phyloP scores from a whole-genome alignment of 2,113 vertebrate genomes.

The Oplegnathus fasciatus region DNA sequence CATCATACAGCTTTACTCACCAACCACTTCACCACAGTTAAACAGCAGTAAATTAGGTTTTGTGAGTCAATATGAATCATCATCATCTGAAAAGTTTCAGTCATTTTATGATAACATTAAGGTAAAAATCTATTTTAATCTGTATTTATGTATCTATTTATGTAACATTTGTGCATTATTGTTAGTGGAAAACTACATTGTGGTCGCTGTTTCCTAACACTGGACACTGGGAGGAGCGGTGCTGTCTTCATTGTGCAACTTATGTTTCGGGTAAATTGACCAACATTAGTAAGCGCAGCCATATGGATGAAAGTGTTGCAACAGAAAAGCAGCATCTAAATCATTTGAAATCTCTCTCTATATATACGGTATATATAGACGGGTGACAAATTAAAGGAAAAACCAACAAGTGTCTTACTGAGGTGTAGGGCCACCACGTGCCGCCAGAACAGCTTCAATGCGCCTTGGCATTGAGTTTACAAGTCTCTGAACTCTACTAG shows the following conservation, averaged over 20 bases:
- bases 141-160: background rate
- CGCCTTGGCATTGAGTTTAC: too few species aligned
- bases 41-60: background rate
- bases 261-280: background rate
- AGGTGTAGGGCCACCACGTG: too few species aligned
- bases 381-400: too few species aligned
- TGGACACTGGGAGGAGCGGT: background rate
- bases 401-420: too few species aligned
- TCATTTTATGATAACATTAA: background rate
- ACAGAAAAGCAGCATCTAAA: background rate
- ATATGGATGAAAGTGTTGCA: background rate
- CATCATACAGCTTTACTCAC: background rate
- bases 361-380: too few species aligned
- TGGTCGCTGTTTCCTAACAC: slow-evolving; percentile 8
- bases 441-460: too few species aligned
- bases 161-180: background rate
- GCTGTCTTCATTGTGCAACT: background rate
- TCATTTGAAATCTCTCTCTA: background rate
- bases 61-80: background rate
- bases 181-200: background rate
- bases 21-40: background rate
- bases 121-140: background rate
- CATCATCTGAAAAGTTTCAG: too few species aligned
- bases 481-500: too few species aligned
- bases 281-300: background rate